phyloP scores from a whole-genome alignment of 1,140 invertebrate species.

The Lasaia peninsularis region DNA sequence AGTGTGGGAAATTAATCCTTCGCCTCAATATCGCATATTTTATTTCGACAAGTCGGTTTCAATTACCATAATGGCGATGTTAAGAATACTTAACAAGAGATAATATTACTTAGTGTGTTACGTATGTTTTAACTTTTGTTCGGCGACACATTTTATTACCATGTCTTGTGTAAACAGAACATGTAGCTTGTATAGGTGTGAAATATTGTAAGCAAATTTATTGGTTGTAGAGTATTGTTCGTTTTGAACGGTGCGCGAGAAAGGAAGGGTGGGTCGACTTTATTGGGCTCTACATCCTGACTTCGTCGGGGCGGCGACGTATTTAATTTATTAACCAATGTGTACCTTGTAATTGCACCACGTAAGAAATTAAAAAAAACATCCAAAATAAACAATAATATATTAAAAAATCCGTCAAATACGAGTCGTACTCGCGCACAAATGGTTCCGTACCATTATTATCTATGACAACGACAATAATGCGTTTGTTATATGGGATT shows the following conservation, averaged over 20 bases:
- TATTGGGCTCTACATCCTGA: slow-evolving; percentile 26
- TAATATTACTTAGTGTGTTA: slow-evolving; percentile 52
- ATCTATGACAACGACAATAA: no score
- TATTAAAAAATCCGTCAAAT: not conserved
- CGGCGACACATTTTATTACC: slow-evolving; percentile 67
- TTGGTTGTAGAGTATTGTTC: slow-evolving; percentile 63
- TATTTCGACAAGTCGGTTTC: slow-evolving; percentile 68
- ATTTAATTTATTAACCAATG: slow-evolving; percentile 22
- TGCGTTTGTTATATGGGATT: no score
- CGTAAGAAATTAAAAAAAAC: not conserved
- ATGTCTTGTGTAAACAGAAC: slow-evolving; percentile 72
- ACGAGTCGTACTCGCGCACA: no score
- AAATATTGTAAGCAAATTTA: slow-evolving; percentile 71
- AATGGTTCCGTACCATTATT: no score
- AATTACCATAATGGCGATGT: slow-evolving; percentile 57
- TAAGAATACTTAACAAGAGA: slow-evolving; percentile 52
- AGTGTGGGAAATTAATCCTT: slow-evolving; percentile 64
- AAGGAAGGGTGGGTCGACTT: slow-evolving; percentile 34
- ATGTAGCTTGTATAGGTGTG: slow-evolving; percentile 58
- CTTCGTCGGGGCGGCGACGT: slow-evolving; percentile 19
- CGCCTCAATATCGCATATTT: slow-evolving; percentile 43
- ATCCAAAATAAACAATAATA: not conserved
- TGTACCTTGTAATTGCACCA: slow-evolving; percentile 13
- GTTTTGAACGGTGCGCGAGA: slow-evolving; percentile 32
- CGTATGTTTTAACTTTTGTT: slow-evolving; percentile 71